Percentiles rank a stretch among this genome's conserved stretches.
Conservation (phyloP, 2,797 vertebrate species). For the Trachurus trachurus region DNA sequence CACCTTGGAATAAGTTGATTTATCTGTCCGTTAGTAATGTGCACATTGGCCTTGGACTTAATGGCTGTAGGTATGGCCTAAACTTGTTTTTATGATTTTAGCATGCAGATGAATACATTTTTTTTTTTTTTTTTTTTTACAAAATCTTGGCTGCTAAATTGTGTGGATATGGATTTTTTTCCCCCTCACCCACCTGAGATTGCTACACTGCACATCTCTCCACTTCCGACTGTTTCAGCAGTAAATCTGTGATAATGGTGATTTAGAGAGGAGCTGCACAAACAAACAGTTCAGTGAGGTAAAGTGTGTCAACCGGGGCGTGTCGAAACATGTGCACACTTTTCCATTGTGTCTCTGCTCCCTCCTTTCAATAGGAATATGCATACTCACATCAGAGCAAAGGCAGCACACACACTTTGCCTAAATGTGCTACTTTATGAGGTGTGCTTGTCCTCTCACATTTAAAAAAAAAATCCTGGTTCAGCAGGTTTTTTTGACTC, state of each 20-base stretch:
- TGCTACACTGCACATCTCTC: constrained; percentile 1
- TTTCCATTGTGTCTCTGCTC: constrained; percentile 57
- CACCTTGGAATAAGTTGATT: too few species aligned
- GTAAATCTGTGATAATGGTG: constrained; percentile 23
- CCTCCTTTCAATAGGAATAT: constrained; percentile 12
- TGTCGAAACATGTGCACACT: constrained; percentile 52
- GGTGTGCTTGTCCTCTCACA: constrained; percentile 3
- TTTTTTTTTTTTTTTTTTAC: too few species aligned
- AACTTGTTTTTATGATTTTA: background rate
- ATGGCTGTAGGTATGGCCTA: background rate
- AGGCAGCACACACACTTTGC: constrained; percentile 1
- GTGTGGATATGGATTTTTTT: background rate
- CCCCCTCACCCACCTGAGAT: background rate
- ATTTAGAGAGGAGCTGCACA: constrained; percentile 44
- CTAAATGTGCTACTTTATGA: background rate
- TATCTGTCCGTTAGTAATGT: background rate
- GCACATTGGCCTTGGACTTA: background rate
- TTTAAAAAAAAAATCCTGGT: constrained; percentile 10
- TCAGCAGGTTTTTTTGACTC: constrained; percentile 10
- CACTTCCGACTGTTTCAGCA: background rate
- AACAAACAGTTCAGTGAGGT: constrained; percentile 42
- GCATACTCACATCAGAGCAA: constrained; percentile 2
- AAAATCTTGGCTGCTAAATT: background rate
- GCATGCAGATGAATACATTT: too few species aligned
- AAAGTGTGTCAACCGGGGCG: constrained; percentile 50